Conservation (phyloP, 2,797 vertebrate species). For the Enteromius viviparus region DNA sequence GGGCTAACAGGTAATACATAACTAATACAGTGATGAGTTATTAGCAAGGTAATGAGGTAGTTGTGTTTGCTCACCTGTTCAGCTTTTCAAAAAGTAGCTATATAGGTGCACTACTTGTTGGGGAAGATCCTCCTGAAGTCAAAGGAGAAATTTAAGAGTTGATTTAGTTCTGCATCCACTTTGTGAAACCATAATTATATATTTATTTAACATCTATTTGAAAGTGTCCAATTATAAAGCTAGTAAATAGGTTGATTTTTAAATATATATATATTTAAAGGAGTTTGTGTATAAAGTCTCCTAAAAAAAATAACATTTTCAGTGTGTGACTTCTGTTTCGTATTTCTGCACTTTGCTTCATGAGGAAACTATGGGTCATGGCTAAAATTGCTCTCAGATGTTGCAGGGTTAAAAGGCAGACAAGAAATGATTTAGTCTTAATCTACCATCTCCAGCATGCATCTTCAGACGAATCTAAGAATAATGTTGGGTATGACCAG, state of each 20-base stretch:
- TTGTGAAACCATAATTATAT: not conserved
- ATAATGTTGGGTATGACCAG: not conserved
- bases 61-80: slow-evolving; percentile 1
- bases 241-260: not conserved
- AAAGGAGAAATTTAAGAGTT: not conserved
- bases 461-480: not conserved
- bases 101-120: not conserved
- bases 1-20: too few species aligned
- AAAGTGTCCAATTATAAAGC: not conserved
- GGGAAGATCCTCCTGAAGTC: slow-evolving; percentile 10
- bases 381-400: slow-evolving; percentile 9
- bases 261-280: not conserved
- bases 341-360: not conserved
- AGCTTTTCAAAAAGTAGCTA: not conserved
- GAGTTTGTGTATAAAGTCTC: not conserved
- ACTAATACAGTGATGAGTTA: too few species aligned
- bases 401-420: not conserved
- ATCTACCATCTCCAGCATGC: not conserved
- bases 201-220: not conserved
- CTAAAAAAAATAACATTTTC: not conserved
- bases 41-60: not conserved
- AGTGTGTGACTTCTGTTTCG: not conserved
- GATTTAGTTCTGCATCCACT: not conserved
- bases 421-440: not conserved
- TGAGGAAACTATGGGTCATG: not conserved